phyloP scores from a whole-genome alignment of 2,113 vertebrate species.

The Isurus oxyrinchus region DNA sequence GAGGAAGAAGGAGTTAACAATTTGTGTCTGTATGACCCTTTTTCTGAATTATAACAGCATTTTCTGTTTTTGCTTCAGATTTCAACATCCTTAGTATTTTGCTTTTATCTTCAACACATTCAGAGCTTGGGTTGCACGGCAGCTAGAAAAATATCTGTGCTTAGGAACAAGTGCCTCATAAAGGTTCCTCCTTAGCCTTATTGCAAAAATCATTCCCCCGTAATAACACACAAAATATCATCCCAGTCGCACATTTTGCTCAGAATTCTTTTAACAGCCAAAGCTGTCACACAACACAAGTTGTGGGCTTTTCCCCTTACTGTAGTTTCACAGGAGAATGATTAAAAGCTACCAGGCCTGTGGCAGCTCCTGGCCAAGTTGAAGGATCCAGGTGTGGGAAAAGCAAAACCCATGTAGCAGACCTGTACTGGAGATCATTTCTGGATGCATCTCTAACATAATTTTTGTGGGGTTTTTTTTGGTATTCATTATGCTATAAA shows the following conservation, averaged over 20 bases:
- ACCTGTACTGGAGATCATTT: too few relatives aligned
- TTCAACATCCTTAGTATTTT: too few relatives aligned
- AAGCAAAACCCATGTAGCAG: background rate
- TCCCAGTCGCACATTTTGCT: background rate
- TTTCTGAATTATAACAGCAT: too few relatives aligned
- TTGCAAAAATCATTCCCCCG: background rate
- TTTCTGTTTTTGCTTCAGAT: too few relatives aligned
- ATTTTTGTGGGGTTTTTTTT: too few relatives aligned
- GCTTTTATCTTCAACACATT: background rate
- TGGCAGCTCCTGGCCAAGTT: background rate
- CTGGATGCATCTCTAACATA: too few relatives aligned
- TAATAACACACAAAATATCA: background rate
- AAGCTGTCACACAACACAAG: background rate
- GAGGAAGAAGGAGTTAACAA: too few relatives aligned
- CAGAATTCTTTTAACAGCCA: background rate
- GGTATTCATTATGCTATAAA: too few relatives aligned
- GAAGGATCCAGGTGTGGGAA: background rate
- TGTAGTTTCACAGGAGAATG: background rate
- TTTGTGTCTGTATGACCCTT: too few relatives aligned
- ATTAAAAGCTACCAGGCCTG: background rate
- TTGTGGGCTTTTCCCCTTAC: background rate
- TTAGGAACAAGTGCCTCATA: background rate
- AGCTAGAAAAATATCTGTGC: background rate
- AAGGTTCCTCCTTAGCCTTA: background rate
- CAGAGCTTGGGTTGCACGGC: background rate